Conservation (phyloP, 2,113 vertebrate genomes). For the Tragelaphus scriptus region DNA sequence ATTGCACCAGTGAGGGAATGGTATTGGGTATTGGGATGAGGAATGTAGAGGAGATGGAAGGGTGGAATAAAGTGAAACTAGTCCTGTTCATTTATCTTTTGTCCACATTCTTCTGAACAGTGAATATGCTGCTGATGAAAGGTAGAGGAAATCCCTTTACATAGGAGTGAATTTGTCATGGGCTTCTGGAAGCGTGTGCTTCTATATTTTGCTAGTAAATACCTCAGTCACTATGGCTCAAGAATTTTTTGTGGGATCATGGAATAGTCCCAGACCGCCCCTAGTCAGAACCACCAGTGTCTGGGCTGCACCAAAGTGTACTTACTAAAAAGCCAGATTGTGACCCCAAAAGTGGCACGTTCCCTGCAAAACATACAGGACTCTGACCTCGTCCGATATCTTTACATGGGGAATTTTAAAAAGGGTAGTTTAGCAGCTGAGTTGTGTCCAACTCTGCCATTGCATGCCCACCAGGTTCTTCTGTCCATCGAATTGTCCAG, state of each 20-base stretch:
- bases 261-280: background rate
- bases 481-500: background rate
- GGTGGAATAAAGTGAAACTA: background rate
- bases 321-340: background rate
- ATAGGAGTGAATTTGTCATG: background rate
- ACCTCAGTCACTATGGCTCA: background rate
- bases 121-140: background rate
- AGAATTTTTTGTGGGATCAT: background rate
- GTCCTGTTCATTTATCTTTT: background rate
- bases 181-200: background rate
- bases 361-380: background rate
- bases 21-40: background rate
- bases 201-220: background rate
- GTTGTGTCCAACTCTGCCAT: background rate
- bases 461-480: background rate
- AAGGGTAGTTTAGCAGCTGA: background rate
- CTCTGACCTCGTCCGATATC: rapidly evolving
- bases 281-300: background rate
- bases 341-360: background rate
- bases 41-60: background rate
- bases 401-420: background rate
- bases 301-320: rapidly evolving
- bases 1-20: rapidly evolving
- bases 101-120: background rate
- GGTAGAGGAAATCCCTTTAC: background rate